These are phyloP conservation scores for Chouioia cunea DNA, from an alignment of 2,888 invertebrate species.

Conservation along the genomic window DNA sequence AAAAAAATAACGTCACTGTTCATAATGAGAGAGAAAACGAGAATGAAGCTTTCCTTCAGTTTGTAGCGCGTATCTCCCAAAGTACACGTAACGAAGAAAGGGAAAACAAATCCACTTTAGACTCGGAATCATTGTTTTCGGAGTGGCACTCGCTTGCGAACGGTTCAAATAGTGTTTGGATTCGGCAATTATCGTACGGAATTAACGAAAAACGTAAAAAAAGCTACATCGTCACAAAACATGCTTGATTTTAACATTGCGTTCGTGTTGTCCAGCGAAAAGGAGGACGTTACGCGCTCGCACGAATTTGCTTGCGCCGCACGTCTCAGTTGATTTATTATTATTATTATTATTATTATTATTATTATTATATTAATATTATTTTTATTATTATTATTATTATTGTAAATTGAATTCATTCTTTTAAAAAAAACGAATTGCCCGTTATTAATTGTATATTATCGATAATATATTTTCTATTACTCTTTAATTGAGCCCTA, in stretches of 20 bases:
- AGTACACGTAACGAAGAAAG: slow-evolving; percentile 9
- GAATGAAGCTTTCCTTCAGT: slow-evolving; percentile 34
- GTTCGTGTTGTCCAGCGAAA: slow-evolving; percentile 42
- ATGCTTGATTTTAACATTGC: slow-evolving; percentile 40
- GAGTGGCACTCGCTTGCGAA: slow-evolving; percentile 5
- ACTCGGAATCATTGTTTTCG: slow-evolving; percentile 11
- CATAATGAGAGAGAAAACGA: slow-evolving; percentile 40
- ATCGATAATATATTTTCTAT: slow-evolving; percentile 48
- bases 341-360: slow-evolving; percentile 28
- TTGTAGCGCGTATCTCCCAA: slow-evolving; percentile 4
- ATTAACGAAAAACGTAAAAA: slow-evolving; percentile 3
- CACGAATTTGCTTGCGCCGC: slow-evolving; percentile 30
- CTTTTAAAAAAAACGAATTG: slow-evolving; percentile 40
- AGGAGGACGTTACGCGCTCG: slow-evolving; percentile 26
- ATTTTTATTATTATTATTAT: slow-evolving; percentile 34
- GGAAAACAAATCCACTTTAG: slow-evolving; percentile 16
- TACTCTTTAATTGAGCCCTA: slow-evolving; percentile 40
- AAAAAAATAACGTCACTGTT: slow-evolving; percentile 37
- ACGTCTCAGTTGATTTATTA: slow-evolving; percentile 33
- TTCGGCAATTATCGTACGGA: slow-evolving; percentile 10
- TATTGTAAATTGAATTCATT: slow-evolving; percentile 40
- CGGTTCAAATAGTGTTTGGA: slow-evolving; percentile 13
- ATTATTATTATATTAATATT: slow-evolving; percentile 36
- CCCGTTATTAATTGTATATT: slow-evolving; percentile 44
- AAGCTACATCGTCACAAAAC: slow-evolving; percentile 24